phyloP scores from a whole-genome alignment of 2,797 vertebrate species.

The Falco berigora region DNA sequence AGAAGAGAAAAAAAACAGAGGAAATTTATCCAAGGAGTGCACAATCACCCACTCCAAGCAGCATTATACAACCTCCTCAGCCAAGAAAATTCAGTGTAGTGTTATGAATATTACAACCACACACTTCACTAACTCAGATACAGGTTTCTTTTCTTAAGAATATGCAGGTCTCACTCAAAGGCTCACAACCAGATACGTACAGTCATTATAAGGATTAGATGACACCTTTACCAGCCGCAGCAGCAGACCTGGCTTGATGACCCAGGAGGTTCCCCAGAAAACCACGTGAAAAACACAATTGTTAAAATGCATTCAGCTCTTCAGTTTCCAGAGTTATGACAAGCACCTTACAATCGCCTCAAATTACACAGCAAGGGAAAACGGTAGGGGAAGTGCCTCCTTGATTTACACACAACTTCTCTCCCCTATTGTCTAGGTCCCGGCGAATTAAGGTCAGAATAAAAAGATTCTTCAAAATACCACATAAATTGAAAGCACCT shows the following conservation, averaged over 20 bases:
- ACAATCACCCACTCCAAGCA: background rate
- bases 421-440: background rate
- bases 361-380: background rate
- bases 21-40: background rate
- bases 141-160: background rate
- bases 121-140: background rate
- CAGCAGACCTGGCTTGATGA: background rate
- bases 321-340: background rate
- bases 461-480: background rate
- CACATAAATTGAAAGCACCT: background rate
- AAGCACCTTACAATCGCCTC: background rate
- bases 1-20: background rate
- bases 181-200: accelerated
- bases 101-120: background rate
- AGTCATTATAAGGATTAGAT: background rate
- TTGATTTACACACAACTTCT: background rate
- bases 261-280: background rate
- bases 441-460: background rate
- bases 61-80: background rate
- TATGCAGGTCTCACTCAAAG: background rate
- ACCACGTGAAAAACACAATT: background rate
- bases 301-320: background rate
- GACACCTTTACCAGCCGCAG: accelerated
- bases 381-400: background rate
- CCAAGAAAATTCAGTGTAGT: background rate